Conservation (phyloP, 2,797 vertebrate species). For the Coregonus suidteri region DNA sequence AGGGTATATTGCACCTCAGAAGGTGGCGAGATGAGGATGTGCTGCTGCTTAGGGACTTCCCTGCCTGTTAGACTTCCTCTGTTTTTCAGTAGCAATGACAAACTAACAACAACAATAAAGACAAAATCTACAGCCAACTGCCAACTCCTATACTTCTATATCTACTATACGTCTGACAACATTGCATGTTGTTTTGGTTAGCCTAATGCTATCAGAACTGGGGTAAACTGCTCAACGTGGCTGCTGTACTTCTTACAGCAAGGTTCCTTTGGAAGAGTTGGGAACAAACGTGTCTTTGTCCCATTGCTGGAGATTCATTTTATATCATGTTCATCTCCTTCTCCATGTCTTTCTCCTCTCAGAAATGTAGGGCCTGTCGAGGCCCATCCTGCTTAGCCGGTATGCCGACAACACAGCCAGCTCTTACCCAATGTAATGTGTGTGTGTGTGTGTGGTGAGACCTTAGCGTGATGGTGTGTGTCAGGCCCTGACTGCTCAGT, state of each 20-base stretch:
- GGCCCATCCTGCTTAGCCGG: conserved; percentile 43
- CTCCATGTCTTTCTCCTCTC: conserved; percentile 25
- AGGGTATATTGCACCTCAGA: conserved; percentile 13
- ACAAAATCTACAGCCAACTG: neutral
- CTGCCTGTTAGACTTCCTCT: neutral
- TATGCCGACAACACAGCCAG: conserved; percentile 31
- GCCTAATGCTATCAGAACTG: neutral
- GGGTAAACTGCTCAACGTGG: no score
- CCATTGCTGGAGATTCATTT: neutral
- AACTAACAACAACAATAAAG: neutral
- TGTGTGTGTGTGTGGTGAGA: neutral
- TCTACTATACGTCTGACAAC: neutral
- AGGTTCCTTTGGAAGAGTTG: neutral
- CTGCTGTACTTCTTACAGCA: neutral
- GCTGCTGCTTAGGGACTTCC: neutral
- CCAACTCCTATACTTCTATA: no score
- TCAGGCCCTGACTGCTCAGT: conserved; percentile 1
- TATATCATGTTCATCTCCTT: neutral
- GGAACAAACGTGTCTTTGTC: conserved; percentile 33
- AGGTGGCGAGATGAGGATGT: neutral
- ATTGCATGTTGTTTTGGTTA: neutral
- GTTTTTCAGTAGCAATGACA: neutral
- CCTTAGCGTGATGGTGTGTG: neutral
- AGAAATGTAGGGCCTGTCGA: conserved; percentile 49
- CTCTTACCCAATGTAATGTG: conserved; percentile 23